Evolutionary conservation across 2,797 vertebrate species (phyloP).

Genomic region (Phoebastria nigripes): DNA sequence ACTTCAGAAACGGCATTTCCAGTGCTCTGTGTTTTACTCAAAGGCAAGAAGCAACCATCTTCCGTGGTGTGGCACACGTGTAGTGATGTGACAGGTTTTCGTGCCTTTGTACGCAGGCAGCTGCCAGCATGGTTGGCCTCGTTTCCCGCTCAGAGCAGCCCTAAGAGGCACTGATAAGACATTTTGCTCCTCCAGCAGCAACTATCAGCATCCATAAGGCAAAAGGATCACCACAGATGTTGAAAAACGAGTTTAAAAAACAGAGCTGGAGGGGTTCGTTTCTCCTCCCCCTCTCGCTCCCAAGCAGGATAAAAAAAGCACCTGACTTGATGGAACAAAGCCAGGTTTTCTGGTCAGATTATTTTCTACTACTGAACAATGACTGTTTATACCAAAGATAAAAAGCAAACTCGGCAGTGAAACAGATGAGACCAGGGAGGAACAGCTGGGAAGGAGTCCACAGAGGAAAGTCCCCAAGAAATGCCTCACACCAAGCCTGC

Average conservation of each 20-base stretch:
- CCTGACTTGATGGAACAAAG: background rate
- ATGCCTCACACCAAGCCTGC: background rate
- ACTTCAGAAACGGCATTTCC: background rate
- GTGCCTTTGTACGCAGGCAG: background rate
- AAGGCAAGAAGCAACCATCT: background rate
- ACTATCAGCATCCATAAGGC: background rate
- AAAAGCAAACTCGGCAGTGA: background rate
- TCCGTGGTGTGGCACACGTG: accelerated
- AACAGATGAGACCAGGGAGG: background rate
- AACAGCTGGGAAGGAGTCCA: background rate
- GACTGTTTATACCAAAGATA: background rate
- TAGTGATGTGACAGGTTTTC: background rate
- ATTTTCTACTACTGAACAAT: background rate
- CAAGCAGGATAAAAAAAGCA: background rate
- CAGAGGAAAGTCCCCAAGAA: background rate
- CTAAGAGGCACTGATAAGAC: background rate
- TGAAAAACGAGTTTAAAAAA: background rate
- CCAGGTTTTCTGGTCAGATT: background rate
- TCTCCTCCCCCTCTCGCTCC: background rate
- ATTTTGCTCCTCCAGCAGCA: background rate
- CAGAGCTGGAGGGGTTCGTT: background rate
- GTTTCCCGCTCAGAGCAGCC: background rate
- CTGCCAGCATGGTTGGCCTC: accelerated
- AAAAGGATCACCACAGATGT: background rate
- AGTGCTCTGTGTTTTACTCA: background rate